A percentile compares a stretch with the other conserved stretches of the same genome.
phyloP scores from a whole-genome alignment of 2,888 invertebrate species.

The Eudasyphora cyanicolor region DNA sequence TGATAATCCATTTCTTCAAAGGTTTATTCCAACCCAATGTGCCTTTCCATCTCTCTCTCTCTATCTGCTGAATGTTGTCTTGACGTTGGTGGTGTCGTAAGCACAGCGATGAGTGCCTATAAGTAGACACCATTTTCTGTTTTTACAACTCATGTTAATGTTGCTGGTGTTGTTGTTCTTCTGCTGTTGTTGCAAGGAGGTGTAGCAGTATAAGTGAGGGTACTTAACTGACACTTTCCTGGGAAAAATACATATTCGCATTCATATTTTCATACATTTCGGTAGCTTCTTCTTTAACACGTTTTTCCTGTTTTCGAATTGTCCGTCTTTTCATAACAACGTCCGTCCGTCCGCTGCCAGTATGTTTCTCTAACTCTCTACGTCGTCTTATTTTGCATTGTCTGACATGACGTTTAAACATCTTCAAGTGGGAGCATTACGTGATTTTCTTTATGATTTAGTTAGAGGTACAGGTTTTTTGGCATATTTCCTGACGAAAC shows the following conservation, averaged over 20 bases:
- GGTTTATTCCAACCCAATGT: too few species aligned
- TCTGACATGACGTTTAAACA: background rate
- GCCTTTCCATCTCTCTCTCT: too few species aligned
- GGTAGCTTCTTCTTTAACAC: slow-evolving; percentile 1
- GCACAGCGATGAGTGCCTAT: background rate
- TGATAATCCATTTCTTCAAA: too few species aligned
- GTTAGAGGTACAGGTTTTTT: slow-evolving; percentile 7
- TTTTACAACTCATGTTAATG: background rate
- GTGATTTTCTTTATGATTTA: slow-evolving; percentile 25
- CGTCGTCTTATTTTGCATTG: background rate
- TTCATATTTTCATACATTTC: background rate
- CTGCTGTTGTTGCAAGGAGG: background rate
- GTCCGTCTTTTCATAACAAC: background rate
- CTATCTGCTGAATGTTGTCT: too few species aligned
- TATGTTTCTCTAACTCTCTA: background rate
- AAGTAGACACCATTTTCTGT: slow-evolving; percentile 9
- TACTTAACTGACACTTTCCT: slow-evolving; percentile 24
- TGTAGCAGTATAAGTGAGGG: background rate
- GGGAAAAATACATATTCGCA: background rate
- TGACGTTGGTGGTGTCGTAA: background rate
- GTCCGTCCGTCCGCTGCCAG: background rate
- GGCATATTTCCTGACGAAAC: background rate
- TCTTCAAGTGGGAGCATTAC: slow-evolving; percentile 24
- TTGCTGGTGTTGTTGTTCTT: background rate
- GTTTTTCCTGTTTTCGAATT: background rate